Evolutionary conservation across 2,113 vertebrate species (phyloP).

Genomic region (Laticauda colubrina): DNA sequence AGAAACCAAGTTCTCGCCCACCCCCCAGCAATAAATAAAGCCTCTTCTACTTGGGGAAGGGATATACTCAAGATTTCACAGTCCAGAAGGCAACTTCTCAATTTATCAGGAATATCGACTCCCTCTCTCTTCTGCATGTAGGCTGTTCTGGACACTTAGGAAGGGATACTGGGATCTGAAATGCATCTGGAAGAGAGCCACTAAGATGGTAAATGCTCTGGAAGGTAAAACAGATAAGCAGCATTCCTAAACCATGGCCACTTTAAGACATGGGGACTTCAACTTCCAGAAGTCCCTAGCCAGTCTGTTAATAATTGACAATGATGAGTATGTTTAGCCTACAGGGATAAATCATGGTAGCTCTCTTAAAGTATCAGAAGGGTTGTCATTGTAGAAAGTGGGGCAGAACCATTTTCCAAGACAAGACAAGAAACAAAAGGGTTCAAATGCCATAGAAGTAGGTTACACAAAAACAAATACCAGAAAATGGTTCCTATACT

Average conservation of each 20-base stretch:
- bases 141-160: neutral
- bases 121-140: neutral
- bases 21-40: neutral
- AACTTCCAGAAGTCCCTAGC: neutral
- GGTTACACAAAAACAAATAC: neutral
- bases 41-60: neutral
- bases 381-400: neutral
- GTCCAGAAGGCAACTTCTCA: neutral
- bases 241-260: neutral
- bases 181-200: neutral
- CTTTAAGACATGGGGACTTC: neutral
- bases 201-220: neutral
- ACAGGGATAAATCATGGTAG: neutral
- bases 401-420: neutral
- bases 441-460: neutral
- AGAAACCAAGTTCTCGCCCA: neutral
- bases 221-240: neutral
- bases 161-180: neutral
- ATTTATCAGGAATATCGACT: neutral
- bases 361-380: neutral
- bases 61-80: neutral
- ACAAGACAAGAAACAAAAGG: neutral
- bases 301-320: neutral
- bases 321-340: neutral
- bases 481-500: neutral